Evolutionary conservation across 2,797 vertebrate species (phyloP), one percentile per base, ranked within the genome.

Genomic region (Fringilla coelebs): DNA sequence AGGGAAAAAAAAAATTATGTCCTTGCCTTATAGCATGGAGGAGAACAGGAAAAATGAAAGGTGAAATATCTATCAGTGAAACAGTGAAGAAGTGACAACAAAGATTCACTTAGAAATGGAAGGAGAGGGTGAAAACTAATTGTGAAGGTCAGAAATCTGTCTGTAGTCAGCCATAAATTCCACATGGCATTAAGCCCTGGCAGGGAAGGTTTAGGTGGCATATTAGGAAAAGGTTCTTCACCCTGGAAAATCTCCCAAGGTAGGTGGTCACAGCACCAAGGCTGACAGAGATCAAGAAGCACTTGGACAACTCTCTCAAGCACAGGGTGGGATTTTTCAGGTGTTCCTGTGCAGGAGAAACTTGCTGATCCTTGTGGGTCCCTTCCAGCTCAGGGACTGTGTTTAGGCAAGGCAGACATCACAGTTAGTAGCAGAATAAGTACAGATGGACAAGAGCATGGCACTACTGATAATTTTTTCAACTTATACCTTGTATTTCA

Each of bases 311-410:
- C 5, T 17, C 18, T 58, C 10, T 29, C 45, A 52, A 25, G n/a
- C 8, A n/a, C 29, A 31, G 40, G 13, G 20, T 57, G 60, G 6
- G 20, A 22, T 52, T 73, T 17, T 66, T 73, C 45, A 66, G 25
- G 6, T 38, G 66, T 72, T 51, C 29, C 11, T 29, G 19, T 40
- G 45, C 61, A 52, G 24, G 5, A 29, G 40, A 17, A 41, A 14
- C n/a, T 31, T 0, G 0, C 17, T 29, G 32, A 11, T 38, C 13
- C 28, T 18, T 63, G 51, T 43, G 19, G 5, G 24, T 72, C 24
- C 28, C 19, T 79, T 58, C 51, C 68, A 52, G 1, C 3, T 52
- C 29, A 40, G 11, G 40, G 40, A 41, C n/a, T 73, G 9, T 31
- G 54, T 85, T 82, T 34, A 63, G 36, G 16, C 36, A 88, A 60